These are phyloP conservation scores for Hylomyscus alleni DNA, from an alignment of 2,797 vertebrate genomes.

Conservation along the genomic window DNA sequence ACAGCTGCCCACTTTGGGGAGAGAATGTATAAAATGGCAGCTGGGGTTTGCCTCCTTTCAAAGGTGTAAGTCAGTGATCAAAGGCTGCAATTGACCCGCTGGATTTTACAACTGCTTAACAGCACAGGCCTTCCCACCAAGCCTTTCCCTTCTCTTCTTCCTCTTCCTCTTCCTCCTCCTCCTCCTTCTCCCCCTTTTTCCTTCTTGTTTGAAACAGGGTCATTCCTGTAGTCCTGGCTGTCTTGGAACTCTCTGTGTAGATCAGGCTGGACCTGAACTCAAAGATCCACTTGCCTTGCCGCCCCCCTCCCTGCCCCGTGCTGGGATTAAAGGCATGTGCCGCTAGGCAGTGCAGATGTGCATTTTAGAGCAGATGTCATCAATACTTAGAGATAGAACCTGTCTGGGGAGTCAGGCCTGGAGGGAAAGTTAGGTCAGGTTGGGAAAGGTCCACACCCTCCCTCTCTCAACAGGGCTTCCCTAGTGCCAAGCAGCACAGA, in stretches of 20 bases:
- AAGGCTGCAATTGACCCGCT: conserved; percentile 83
- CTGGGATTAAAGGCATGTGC: neutral
- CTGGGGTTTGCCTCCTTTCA: conserved; percentile 79
- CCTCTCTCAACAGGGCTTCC: conserved; percentile 67
- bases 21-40: conserved; percentile 78
- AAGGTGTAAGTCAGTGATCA: conserved; percentile 80
- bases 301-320: neutral
- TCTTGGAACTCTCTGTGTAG: neutral
- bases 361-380: conserved; percentile 82
- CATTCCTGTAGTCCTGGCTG: neutral
- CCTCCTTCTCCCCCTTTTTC: too few species aligned
- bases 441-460: neutral
- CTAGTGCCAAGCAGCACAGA: neutral
- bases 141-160: neutral
- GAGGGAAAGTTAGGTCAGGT: conserved; percentile 64
- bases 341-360: conserved; percentile 35
- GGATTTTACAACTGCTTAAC: conserved; percentile 83
- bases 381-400: conserved; percentile 68
- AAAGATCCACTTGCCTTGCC: neutral
- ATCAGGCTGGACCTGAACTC: neutral
- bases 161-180: accelerated
- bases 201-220: neutral
- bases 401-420: conserved; percentile 61
- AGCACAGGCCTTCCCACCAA: conserved; percentile 74
- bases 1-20: conserved; percentile 38